A percentile compares a stretch with the other conserved stretches of the same genome.
phyloP scores from a whole-genome alignment of 2,113 vertebrate species.

The Lagopus muta region DNA sequence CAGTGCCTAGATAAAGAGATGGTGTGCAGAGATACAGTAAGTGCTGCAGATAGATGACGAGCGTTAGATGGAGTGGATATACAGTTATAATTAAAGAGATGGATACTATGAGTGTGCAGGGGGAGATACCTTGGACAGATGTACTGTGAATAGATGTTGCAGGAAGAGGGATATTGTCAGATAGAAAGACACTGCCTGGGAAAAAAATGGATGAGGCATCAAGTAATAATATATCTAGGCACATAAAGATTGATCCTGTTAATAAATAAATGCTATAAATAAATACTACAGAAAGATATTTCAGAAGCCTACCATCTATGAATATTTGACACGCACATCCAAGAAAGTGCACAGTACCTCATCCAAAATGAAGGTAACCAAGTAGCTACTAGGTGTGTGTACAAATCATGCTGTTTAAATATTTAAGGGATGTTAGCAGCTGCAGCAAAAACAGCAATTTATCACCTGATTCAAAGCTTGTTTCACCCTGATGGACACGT shows the following conservation, averaged over 20 bases:
- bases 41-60: slow-evolving; percentile 9
- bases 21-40: not conserved
- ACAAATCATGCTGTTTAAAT: slow-evolving; percentile 51
- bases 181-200: slow-evolving; percentile 3
- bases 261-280: slow-evolving; percentile 74
- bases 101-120: slow-evolving; percentile 25
- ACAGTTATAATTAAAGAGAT: slow-evolving; percentile 60
- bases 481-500: slow-evolving; percentile 6
- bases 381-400: slow-evolving; percentile 38
- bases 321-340: slow-evolving; percentile 64
- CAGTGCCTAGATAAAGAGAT: not conserved
- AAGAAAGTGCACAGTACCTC: slow-evolving; percentile 55
- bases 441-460: slow-evolving; percentile 24
- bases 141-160: not conserved
- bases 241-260: slow-evolving; percentile 34
- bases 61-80: not conserved
- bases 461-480: not conserved
- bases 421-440: slow-evolving; percentile 56
- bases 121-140: slow-evolving; percentile 35
- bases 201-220: slow-evolving; percentile 34
- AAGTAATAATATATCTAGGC: slow-evolving; percentile 27
- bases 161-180: slow-evolving; percentile 32
- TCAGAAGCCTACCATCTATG: slow-evolving; percentile 60
- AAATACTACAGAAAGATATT: slow-evolving; percentile 62
- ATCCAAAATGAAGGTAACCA: slow-evolving; percentile 51